Evolutionary conservation across 2,113 vertebrate genomes (phyloP).

Genomic region (Anser brachyrhynchus): DNA sequence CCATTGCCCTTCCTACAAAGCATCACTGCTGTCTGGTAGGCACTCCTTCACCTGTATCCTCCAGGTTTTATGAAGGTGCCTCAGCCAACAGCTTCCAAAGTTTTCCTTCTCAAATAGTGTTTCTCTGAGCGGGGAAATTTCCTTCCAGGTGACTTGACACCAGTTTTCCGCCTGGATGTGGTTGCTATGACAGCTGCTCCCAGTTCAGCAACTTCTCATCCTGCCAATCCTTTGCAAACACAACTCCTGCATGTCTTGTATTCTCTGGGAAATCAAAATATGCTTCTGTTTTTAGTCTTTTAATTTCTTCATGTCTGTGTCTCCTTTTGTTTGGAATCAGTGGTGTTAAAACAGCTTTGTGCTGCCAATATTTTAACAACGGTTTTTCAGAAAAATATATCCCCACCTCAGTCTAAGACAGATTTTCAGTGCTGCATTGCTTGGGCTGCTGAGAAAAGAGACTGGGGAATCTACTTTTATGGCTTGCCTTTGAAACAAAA

Average conservation of each 20-base stretch:
- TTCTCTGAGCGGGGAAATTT: background rate
- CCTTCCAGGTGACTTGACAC: constrained; percentile 1
- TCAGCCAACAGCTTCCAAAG: background rate
- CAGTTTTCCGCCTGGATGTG: background rate
- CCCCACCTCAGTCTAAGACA: background rate
- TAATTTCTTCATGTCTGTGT: background rate
- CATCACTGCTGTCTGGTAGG: background rate
- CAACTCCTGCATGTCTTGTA: background rate
- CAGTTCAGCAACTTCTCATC: background rate
- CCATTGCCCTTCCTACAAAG: background rate
- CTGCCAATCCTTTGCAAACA: background rate
- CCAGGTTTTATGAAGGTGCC: background rate
- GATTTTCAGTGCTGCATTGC: background rate
- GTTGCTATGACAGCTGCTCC: constrained; percentile 32
- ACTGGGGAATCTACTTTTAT: background rate
- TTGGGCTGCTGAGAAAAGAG: constrained; percentile 1
- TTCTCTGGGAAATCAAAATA: constrained; percentile 18
- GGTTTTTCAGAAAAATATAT: constrained; percentile 14
- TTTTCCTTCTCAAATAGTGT: background rate
- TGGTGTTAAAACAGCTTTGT: background rate
- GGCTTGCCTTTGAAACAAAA: constrained; percentile 32
- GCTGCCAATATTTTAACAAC: constrained; percentile 22
- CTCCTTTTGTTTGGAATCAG: constrained; percentile 42
- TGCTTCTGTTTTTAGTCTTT: constrained; percentile 15
- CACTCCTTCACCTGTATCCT: background rate